A percentile compares a stretch with the other conserved stretches of the same genome.
Conservation (phyloP, 1,140 invertebrate genomes). For the Sogatella furcifera region DNA sequence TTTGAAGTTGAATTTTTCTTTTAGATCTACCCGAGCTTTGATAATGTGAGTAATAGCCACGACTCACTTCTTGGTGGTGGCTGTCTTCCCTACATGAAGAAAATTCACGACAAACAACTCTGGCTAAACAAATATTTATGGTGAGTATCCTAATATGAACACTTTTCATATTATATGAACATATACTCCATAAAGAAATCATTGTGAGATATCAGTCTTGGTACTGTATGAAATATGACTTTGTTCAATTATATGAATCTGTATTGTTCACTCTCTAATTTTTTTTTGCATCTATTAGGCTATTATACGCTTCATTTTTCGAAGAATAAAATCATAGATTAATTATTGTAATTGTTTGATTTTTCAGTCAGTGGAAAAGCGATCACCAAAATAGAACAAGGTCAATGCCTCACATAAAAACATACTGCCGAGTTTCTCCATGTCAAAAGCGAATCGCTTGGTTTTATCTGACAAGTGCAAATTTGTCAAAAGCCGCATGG, state of each 20-base stretch:
- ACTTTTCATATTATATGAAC: too few species aligned
- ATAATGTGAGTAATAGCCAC: slow-evolving; percentile 72
- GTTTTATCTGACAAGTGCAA: slow-evolving; percentile 85
- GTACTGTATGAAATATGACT: too few species aligned
- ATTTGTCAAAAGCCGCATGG: slow-evolving; percentile 94
- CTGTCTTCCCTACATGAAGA: slow-evolving; percentile 78
- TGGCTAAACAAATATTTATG: slow-evolving; percentile 71
- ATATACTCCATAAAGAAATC: too few species aligned
- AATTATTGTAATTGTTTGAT: slow-evolving; percentile 17
- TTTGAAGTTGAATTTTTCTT: background rate
- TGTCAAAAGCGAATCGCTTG: slow-evolving; percentile 53
- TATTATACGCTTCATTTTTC: too few species aligned
- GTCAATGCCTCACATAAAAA: slow-evolving; percentile 92
- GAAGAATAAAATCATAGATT: too few species aligned
- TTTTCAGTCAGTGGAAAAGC: slow-evolving; percentile 72
- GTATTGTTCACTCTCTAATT: too few species aligned
- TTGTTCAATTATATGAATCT: too few species aligned
- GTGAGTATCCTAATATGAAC: slow-evolving; percentile 43
- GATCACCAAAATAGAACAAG: slow-evolving; percentile 48
- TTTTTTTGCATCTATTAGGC: too few species aligned
- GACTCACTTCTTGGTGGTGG: slow-evolving; percentile 75
- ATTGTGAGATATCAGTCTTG: too few species aligned
- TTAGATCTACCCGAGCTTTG: slow-evolving; percentile 54
- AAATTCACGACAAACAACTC: slow-evolving; percentile 68
- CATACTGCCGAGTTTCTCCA: slow-evolving; percentile 66